Evolutionary conservation across 2,888 invertebrate species (phyloP), one percentile per base, ranked within the genome.

Genomic region (Anorthoa munda): DNA sequence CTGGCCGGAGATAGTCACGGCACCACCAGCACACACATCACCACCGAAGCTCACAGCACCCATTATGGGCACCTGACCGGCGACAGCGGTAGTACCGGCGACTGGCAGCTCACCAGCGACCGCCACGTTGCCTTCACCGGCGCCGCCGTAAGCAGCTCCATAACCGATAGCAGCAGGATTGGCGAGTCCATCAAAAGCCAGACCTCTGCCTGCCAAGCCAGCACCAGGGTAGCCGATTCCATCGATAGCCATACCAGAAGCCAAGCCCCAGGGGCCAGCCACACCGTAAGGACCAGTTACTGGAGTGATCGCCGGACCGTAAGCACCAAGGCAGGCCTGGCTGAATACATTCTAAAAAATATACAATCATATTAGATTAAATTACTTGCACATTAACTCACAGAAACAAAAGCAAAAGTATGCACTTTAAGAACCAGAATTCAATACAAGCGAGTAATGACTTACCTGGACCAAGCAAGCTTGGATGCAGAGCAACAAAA

Each of bases 61-160:
- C 75, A 87, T 85, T 79, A 89, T 87, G 73, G 89, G 88, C 45
- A 89, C 85, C 81, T 86, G 85, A 31, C 89, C 89, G 1, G 83
- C 78, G 18, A 87, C 77, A 7, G 78, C 80, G 17, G 92, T 86
- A 64, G 86, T 90, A 60, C 90, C 91, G 17, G 86, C 75, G 46
- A 83, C 81, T 53, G 67, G 88, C 83, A 79, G 72, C 73, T 83
- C 85, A 56, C 85, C 85, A 80, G 66, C 85, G 74, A 69, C 85
- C 76, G 66, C 67, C 23, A 86, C 75, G 65, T 66, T 66, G 50
- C 86, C 86, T 66, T 84, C 86, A 56, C 77, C 79, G 1, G 71
- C 73, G 7, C 85, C 85, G 2, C 81, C 81, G 63, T 85, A 85
- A 18, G 69, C 66, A 58, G 66, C 63, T 50, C 63, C 71, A 23